These are phyloP conservation scores for Rhynchotus rufescens DNA, from an alignment of 2,797 vertebrate species.

Conservation along the genomic window DNA sequence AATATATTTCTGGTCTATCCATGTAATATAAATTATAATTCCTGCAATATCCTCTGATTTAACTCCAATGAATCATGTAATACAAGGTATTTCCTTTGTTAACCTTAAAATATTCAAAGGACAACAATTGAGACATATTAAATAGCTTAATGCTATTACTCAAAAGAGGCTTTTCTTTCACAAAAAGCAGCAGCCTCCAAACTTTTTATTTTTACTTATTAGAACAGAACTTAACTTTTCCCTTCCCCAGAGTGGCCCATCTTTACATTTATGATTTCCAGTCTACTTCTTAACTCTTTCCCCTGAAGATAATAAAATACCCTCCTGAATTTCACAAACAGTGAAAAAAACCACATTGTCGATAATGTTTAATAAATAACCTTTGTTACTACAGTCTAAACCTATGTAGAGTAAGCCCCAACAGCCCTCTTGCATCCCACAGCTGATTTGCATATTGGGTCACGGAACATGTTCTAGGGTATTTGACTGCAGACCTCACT, in stretches of 20 bases:
- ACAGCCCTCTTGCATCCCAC: constrained; percentile 37
- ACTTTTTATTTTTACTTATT: background rate
- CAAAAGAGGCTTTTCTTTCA: background rate
- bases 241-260: constrained; percentile 9
- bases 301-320: constrained; percentile 49
- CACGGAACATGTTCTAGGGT: constrained; percentile 47
- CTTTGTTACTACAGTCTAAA: constrained; percentile 60
- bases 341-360: constrained; percentile 26
- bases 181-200: constrained; percentile 14
- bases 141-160: background rate
- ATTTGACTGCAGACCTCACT: constrained; percentile 51
- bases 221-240: constrained; percentile 53
- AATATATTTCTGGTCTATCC: background rate
- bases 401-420: constrained; percentile 61
- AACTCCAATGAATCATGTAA: background rate
- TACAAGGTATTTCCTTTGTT: background rate
- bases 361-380: constrained; percentile 70
- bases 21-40: background rate
- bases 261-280: background rate
- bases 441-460: constrained; percentile 72
- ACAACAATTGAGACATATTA: background rate
- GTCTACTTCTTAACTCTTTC: constrained; percentile 53
- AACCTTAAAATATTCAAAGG: background rate
- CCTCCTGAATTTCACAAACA: constrained; percentile 37
- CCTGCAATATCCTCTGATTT: background rate